Evolutionary conservation across 2,113 vertebrate species (phyloP).

Genomic region (Tichodroma muraria): DNA sequence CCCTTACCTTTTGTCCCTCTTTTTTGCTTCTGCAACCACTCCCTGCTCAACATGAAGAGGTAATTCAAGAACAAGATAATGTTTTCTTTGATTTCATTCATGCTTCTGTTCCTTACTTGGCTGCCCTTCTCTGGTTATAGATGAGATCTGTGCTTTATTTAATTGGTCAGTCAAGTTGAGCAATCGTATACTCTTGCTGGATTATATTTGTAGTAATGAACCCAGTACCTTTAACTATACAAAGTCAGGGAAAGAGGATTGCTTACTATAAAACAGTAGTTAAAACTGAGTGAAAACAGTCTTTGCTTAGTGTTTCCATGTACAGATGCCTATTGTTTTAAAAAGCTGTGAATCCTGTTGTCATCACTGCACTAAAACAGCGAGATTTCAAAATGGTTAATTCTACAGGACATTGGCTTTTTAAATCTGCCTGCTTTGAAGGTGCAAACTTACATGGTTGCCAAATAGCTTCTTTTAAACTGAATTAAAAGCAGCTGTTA

Average conservation of each 20-base stretch:
- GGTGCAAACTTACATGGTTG: constrained; percentile 39
- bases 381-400: not conserved
- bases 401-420: not conserved
- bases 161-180: not conserved
- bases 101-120: not conserved
- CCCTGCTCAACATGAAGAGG: not conserved
- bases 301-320: not conserved
- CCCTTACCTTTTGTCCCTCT: not conserved
- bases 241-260: not conserved
- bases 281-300: not conserved
- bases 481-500: constrained; percentile 56
- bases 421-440: constrained; percentile 35
- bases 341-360: constrained; percentile 14
- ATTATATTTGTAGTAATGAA: not conserved
- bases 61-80: not conserved
- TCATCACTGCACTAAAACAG: not conserved
- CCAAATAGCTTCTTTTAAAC: constrained; percentile 49
- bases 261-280: not conserved
- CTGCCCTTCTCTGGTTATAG: not conserved
- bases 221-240: not conserved
- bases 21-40: not conserved
- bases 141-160: not conserved
- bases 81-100: constrained; percentile 5
- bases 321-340: not conserved
- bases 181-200: not conserved